Percentiles rank a stretch among this genome's conserved stretches.
Evolutionary conservation across 2,113 vertebrate species (phyloP).

Genomic region (Rhea americana): DNA sequence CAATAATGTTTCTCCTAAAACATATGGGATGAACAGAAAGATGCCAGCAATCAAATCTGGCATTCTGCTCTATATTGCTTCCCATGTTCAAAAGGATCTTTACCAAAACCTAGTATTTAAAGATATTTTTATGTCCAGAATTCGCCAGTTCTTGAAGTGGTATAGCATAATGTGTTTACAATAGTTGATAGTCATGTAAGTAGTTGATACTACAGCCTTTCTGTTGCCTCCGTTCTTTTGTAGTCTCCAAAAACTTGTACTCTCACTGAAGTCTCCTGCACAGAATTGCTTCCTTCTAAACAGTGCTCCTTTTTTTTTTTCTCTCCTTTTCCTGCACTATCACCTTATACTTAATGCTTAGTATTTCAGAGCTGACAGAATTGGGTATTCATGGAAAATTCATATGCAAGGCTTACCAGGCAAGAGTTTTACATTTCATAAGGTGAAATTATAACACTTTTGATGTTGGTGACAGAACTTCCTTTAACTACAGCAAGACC

Average conservation of each 20-base stretch:
- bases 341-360: neutral
- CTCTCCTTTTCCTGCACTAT: neutral
- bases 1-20: neutral
- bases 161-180: neutral
- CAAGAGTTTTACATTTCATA: constrained; percentile 35
- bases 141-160: neutral
- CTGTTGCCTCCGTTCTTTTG: neutral
- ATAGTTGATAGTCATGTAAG: neutral
- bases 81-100: neutral
- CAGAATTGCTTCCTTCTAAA: neutral
- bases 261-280: neutral
- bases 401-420: neutral
- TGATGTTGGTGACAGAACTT: constrained; percentile 49
- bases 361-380: constrained; percentile 53
- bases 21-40: neutral
- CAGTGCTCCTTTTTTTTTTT: neutral
- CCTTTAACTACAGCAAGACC: constrained; percentile 22
- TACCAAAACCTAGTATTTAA: neutral
- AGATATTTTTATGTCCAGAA: neutral
- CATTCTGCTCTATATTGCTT: neutral
- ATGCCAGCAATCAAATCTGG: neutral
- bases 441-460: constrained; percentile 54
- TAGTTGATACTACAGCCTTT: neutral
- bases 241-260: neutral
- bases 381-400: constrained; percentile 52